phyloP scores from a whole-genome alignment of 2,113 vertebrate genomes.

The Coreoperca whiteheadi region DNA sequence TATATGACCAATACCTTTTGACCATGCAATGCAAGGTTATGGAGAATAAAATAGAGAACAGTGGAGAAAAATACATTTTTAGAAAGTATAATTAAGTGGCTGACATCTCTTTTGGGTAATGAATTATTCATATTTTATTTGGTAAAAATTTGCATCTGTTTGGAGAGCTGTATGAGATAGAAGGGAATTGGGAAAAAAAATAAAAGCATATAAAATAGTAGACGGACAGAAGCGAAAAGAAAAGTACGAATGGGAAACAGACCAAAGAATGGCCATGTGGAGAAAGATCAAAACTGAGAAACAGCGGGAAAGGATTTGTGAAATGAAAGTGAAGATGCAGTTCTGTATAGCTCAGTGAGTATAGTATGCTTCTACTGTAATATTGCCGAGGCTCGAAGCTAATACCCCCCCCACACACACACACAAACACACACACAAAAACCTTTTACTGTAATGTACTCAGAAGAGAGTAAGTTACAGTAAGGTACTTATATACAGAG shows the following conservation, averaged over 20 bases:
- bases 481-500: background rate
- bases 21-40: constrained; percentile 28
- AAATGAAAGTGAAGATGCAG: constrained; percentile 11
- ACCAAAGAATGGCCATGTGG: constrained; percentile 35
- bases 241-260: constrained; percentile 17
- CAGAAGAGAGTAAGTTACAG: background rate
- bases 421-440: background rate
- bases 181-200: constrained; percentile 27
- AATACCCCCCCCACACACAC: background rate
- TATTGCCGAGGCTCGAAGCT: constrained; percentile 20
- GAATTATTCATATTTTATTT: constrained; percentile 82
- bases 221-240: constrained; percentile 33
- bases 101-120: constrained; percentile 80
- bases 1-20: constrained; percentile 41
- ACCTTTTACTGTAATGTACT: background rate
- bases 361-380: background rate
- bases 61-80: constrained; percentile 74
- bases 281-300: constrained; percentile 15
- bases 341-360: background rate
- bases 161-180: constrained; percentile 40
- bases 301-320: constrained; percentile 15
- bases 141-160: constrained; percentile 71
- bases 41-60: constrained; percentile 28
- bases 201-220: constrained; percentile 39
- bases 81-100: constrained; percentile 83